Conservation (phyloP, 2,113 vertebrate genomes). For the Poeciliopsis occidentalis region DNA sequence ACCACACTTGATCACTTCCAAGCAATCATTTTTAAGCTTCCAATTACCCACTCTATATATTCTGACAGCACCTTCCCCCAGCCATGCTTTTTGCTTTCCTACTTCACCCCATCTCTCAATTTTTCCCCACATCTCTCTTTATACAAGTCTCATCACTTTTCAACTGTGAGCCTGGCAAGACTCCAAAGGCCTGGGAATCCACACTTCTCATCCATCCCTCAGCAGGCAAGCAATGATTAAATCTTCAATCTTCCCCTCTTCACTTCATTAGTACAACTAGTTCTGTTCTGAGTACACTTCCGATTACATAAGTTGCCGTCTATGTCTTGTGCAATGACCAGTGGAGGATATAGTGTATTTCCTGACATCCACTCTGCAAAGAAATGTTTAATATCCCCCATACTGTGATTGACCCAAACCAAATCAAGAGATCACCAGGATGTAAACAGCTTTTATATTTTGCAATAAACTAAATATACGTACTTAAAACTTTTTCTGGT, state of each 20-base stretch:
- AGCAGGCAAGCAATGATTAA: conserved; percentile 13
- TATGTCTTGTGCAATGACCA: background rate
- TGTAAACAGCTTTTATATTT: background rate
- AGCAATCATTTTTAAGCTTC: conserved; percentile 31
- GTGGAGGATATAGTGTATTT: conserved; percentile 1
- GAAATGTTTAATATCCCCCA: background rate
- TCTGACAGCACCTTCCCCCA: conserved; percentile 42
- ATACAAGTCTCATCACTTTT: conserved; percentile 25
- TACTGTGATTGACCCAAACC: background rate
- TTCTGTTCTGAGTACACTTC: conserved; percentile 15
- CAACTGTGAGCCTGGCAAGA: conserved; percentile 20
- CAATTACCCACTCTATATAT: conserved; percentile 52
- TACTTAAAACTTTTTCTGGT: background rate
- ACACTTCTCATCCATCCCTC: background rate
- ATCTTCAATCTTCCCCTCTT: conserved; percentile 19
- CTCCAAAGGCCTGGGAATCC: conserved; percentile 24
- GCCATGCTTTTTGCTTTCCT: conserved; percentile 23
- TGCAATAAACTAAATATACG: background rate
- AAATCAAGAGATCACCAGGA: background rate
- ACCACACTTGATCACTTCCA: conserved; percentile 34
- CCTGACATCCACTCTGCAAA: background rate
- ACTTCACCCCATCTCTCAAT: conserved; percentile 17
- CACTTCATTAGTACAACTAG: conserved; percentile 28
- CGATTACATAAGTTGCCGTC: background rate
- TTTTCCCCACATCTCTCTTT: conserved; percentile 15